Conservation (phyloP, 2,113 vertebrate species). For the Excalfactoria chinensis region DNA sequence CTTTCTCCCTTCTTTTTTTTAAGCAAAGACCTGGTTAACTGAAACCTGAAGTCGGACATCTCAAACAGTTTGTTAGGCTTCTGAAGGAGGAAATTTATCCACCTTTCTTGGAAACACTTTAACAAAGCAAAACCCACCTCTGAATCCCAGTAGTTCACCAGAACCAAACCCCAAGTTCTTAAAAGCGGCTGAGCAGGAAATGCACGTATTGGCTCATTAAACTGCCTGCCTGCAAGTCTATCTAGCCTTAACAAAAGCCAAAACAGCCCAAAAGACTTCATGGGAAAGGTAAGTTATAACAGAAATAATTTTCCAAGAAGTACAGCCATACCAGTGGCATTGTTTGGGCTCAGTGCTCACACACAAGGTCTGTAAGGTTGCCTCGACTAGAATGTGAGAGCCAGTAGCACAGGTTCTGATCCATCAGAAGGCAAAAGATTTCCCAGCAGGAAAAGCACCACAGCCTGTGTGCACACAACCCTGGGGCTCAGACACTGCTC, state of each 20-base stretch:
- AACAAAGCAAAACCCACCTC: neutral
- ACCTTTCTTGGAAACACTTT: neutral
- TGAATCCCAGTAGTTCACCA: neutral
- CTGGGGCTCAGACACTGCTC: accelerated
- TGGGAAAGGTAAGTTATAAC: neutral
- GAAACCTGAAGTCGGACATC: neutral
- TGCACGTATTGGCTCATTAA: neutral
- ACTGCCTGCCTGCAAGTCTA: neutral
- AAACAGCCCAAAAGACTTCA: neutral
- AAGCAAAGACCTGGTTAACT: neutral
- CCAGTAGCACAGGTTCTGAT: neutral
- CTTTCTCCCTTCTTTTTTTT: accelerated
- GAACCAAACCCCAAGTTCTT: neutral
- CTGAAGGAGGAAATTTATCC: neutral
- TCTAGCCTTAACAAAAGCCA: neutral
- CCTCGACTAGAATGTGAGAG: accelerated
- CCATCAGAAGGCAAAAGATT: accelerated
- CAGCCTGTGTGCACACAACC: accelerated
- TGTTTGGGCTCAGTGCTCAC: neutral
- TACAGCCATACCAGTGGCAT: accelerated
- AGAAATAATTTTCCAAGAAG: neutral
- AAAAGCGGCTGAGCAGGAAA: neutral
- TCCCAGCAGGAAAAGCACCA: neutral
- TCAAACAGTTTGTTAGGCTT: neutral
- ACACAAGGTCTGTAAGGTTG: accelerated